Evolutionary conservation across 2,888 invertebrate species (phyloP).

Genomic region (Calliphora vomitoria): DNA sequence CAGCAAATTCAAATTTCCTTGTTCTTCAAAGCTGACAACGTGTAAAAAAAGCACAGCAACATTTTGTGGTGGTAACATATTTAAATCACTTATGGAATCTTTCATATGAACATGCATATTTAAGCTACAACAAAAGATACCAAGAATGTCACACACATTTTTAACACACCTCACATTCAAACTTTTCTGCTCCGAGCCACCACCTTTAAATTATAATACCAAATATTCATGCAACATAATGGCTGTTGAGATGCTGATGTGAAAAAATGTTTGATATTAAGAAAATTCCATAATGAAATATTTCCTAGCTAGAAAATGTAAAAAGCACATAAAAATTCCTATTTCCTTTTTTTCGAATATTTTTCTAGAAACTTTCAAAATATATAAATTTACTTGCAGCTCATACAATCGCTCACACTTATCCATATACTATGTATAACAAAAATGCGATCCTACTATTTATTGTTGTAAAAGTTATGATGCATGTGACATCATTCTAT

Average conservation of each 20-base stretch:
- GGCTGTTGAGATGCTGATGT: slow-evolving; percentile 38
- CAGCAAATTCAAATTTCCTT: too few relatives aligned
- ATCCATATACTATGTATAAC: neutral
- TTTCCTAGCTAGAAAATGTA: slow-evolving; percentile 37
- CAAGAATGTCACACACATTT: slow-evolving; percentile 22
- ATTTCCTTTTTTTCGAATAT: slow-evolving; percentile 30
- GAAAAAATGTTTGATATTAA: slow-evolving; percentile 69
- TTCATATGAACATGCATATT: slow-evolving; percentile 38
- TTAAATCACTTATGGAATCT: slow-evolving; percentile 42
- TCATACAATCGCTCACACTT: neutral
- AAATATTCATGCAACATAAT: slow-evolving; percentile 59
- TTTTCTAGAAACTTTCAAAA: slow-evolving; percentile 57
- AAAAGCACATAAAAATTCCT: slow-evolving; percentile 51
- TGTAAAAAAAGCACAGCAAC: neutral
- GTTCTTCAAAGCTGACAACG: too few relatives aligned
- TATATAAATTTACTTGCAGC: neutral
- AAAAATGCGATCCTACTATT: slow-evolving; percentile 38
- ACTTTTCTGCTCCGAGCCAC: neutral
- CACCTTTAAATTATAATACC: slow-evolving; percentile 22
- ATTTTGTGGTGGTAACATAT: slow-evolving; percentile 36
- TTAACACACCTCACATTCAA: neutral
- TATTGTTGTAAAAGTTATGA: slow-evolving; percentile 63
- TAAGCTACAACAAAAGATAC: slow-evolving; percentile 18
- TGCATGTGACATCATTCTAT: slow-evolving; percentile 69
- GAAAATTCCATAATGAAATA: slow-evolving; percentile 69